These are phyloP conservation scores for Drymonia ruficornis DNA, from an alignment of 2,888 invertebrate genomes.

Conservation along the genomic window DNA sequence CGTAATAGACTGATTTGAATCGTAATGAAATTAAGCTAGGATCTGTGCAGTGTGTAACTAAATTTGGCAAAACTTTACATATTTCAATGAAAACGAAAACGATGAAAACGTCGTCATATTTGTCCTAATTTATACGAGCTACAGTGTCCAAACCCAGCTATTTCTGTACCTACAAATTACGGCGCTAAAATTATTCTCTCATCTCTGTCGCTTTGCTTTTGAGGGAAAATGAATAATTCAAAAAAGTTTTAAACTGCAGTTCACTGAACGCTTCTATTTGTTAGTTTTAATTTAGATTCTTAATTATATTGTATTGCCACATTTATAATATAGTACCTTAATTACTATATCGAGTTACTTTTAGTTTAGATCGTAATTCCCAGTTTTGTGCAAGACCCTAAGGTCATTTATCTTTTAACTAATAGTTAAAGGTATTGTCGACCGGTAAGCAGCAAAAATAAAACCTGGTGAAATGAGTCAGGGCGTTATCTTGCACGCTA, in stretches of 20 bases:
- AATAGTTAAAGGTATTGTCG: background rate
- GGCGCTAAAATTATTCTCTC: slow-evolving; percentile 45
- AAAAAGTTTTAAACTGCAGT: slow-evolving; percentile 15
- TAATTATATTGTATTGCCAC: background rate
- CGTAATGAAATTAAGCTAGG: no score
- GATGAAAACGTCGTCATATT: no score
- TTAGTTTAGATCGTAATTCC: no score
- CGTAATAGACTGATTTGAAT: no score
- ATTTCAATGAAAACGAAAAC: background rate
- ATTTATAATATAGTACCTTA: no score
- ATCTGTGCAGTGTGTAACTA: background rate
- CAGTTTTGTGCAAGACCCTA: background rate
- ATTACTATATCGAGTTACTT: no score
- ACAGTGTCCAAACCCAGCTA: slow-evolving; percentile 39
- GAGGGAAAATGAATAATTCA: slow-evolving; percentile 38
- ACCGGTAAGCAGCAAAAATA: slow-evolving; percentile 16
- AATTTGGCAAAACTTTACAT: background rate
- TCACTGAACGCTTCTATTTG: background rate
- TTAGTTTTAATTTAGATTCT: background rate
- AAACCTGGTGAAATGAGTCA: slow-evolving; percentile 25
- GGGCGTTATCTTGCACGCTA: slow-evolving; percentile 52
- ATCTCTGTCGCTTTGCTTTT: slow-evolving; percentile 32
- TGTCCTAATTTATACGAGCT: slow-evolving; percentile 36
- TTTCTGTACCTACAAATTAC: slow-evolving; percentile 50
- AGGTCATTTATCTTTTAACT: background rate